phyloP scores from a whole-genome alignment of 2,888 invertebrate genomes.

The Orthonevra nobilis region DNA sequence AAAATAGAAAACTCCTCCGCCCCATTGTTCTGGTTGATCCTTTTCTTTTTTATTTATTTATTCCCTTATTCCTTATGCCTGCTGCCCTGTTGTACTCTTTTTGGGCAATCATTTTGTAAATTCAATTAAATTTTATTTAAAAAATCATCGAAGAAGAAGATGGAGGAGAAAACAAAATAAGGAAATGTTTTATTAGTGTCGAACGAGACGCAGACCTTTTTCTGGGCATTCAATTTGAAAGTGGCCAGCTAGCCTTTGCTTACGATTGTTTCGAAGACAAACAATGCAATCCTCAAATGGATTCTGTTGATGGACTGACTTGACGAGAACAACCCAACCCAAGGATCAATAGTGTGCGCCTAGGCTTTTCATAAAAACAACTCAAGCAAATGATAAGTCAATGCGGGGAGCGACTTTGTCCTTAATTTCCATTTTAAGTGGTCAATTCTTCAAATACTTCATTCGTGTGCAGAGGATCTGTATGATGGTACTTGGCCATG shows the following conservation, averaged over 20 bases:
- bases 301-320: neutral
- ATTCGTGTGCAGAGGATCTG: neutral
- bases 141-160: conserved; percentile 61
- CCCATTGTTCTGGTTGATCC: conserved; percentile 63
- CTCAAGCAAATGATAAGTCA: conserved; percentile 45
- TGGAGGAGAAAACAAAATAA: conserved; percentile 20
- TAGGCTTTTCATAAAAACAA: conserved; percentile 42
- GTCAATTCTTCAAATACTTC: conserved; percentile 36
- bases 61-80: conserved; percentile 5
- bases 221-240: conserved; percentile 2
- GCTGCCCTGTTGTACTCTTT: neutral
- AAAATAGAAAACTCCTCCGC: conserved; percentile 70
- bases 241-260: conserved; percentile 26
- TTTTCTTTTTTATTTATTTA: too few relatives aligned
- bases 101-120: conserved; percentile 59
- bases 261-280: conserved; percentile 46
- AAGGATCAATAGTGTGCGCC: conserved; percentile 36
- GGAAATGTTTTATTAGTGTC: conserved; percentile 53
- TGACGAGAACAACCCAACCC: neutral
- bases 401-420: neutral
- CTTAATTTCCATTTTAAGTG: conserved; percentile 43
- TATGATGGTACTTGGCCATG: too few relatives aligned
- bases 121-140: conserved; percentile 70
- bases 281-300: conserved; percentile 27
- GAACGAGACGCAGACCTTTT: conserved; percentile 14